phyloP scores from a whole-genome alignment of 2,888 invertebrate genomes.

The Oscheius sp. region DNA sequence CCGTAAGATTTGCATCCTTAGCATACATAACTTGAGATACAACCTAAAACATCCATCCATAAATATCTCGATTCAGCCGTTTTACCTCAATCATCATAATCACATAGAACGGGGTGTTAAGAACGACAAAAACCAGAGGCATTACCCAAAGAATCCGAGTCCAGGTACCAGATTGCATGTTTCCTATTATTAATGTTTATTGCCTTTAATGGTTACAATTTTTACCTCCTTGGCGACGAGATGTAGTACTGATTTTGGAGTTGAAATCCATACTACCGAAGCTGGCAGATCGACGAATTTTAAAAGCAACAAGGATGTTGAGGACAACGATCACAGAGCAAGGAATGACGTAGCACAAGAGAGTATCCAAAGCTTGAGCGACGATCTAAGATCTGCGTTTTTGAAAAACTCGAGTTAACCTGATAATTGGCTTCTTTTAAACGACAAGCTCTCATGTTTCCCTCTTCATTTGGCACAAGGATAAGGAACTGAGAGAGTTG shows the following conservation, averaged over 20 bases:
- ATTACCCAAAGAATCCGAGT: conserved; percentile 68
- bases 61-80: background rate
- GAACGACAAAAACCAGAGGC: conserved; percentile 67
- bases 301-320: conserved; percentile 61
- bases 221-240: conserved; percentile 47
- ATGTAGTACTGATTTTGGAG: conserved; percentile 33
- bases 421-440: conserved; percentile 52
- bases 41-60: conserved; percentile 31
- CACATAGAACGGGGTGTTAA: conserved; percentile 69
- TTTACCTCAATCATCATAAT: conserved; percentile 48
- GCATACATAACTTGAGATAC: conserved; percentile 47
- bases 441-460: conserved; percentile 42
- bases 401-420: conserved; percentile 24
- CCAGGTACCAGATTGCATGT: conserved; percentile 48
- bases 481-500: conserved; percentile 65
- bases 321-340: conserved; percentile 65
- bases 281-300: conserved; percentile 48
- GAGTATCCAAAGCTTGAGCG: conserved; percentile 60
- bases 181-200: too few species aligned
- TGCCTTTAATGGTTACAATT: too few species aligned
- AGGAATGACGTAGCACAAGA: conserved; percentile 67
- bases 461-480: conserved; percentile 44
- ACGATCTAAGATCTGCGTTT: conserved; percentile 43
- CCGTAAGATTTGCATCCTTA: conserved; percentile 35
- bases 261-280: conserved; percentile 37